Conservation (phyloP, 2,797 vertebrate species). For the Meda fulgida region DNA sequence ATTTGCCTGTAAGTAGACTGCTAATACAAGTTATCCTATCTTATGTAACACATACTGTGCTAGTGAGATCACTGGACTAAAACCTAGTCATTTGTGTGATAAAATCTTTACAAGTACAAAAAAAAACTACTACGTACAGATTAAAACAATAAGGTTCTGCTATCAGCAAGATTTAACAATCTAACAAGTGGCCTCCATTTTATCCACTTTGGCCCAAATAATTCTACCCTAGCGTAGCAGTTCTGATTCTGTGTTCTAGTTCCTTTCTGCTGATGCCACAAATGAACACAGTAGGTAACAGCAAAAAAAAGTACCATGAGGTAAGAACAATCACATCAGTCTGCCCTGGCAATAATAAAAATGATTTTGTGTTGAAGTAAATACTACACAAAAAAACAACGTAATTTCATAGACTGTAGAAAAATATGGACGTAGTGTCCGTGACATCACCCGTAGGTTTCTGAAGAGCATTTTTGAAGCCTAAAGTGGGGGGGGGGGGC, state of each 20-base stretch:
- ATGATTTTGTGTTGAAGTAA: too few relatives aligned
- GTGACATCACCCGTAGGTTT: too few relatives aligned
- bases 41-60: conserved; percentile 53
- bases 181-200: conserved; percentile 47
- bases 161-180: conserved; percentile 49
- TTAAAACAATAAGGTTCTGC: conserved; percentile 38
- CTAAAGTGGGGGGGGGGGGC: too few relatives aligned
- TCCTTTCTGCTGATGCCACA: conserved; percentile 61
- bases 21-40: conserved; percentile 27
- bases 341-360: neutral
- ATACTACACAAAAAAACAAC: too few relatives aligned
- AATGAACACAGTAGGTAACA: conserved; percentile 51
- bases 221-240: conserved; percentile 55
- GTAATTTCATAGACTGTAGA: too few relatives aligned
- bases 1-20: conserved; percentile 41
- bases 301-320: conserved; percentile 34
- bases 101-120: conserved; percentile 12
- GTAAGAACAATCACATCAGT: conserved; percentile 41
- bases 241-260: conserved; percentile 59
- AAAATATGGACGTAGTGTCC: too few relatives aligned
- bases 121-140: conserved; percentile 25
- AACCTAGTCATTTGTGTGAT: conserved; percentile 36
- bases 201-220: conserved; percentile 58
- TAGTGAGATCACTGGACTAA: conserved; percentile 30
- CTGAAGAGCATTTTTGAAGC: too few relatives aligned